Base-by-base conservation (phyloP, 2,888 invertebrate genomes). In the Thumatha senex region DNA sequence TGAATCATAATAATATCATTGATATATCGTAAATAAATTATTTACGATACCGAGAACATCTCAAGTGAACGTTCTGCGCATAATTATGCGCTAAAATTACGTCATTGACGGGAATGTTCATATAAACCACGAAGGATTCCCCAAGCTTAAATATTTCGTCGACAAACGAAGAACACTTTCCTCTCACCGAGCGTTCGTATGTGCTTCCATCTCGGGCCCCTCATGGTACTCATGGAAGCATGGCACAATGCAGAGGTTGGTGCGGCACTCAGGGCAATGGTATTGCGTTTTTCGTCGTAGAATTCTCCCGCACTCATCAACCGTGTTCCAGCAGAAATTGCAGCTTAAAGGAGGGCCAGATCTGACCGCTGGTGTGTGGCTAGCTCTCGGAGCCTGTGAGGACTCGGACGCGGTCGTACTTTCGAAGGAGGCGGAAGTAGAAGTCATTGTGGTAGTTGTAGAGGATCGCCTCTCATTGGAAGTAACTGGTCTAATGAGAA, bases 281-380 rank as follows among this genome's bases (percentile, higher is more conserved):
- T 96, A 97, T 82, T 97, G 97, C 1, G 97, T 97, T 88, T 97
- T 97, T 54, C 97, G 93, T 40, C 97, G 93, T 45, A 97, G 89
- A 70, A 96, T 96, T 61, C 97, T 91, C 34, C 96, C 96, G 84
- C 95, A 95, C 40, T 94, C 94, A 80, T 97, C 97, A 40, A 96
- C 96, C 0, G 97, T 96, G 80, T 97, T 97, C 97, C 97, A 97
- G 86, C 97, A 97, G 80, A 95, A 97, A 86, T 97, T 97, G 85
- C 97, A 97, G 64, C 96, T 96, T 57, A 97, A 87, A 2, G 97
- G 96, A 5, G 97, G 96, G 0, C 97, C 97, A 8, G 95, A 94
- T 47, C 97, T 92, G 13, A 96, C 94, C 9, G 95, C 96, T 8
- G 97, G 97, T 76, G 97, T 97, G 84, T 97, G 97, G 72, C 95